A percentile compares a stretch with the other conserved stretches of the same genome.
Evolutionary conservation across 2,797 vertebrate genomes (phyloP).

Genomic region (Meriones psammophilus): DNA sequence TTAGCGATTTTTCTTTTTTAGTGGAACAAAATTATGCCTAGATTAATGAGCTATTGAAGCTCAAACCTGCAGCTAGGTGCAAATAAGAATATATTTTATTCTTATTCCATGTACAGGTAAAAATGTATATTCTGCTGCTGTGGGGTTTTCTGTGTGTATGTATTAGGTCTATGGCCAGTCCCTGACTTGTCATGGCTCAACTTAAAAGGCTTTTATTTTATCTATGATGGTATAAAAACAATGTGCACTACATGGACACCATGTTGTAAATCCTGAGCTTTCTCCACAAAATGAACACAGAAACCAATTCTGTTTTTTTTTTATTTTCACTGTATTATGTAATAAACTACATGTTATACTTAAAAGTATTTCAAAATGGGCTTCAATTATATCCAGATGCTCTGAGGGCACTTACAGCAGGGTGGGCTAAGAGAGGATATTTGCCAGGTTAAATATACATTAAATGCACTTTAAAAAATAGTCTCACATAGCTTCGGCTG

Average conservation of each 20-base stretch:
- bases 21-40: background rate
- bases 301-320: background rate
- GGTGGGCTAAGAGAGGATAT: too few species aligned
- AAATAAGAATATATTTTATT: background rate
- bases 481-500: background rate
- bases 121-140: background rate
- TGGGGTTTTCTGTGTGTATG: background rate
- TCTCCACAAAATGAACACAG: background rate
- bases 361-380: background rate
- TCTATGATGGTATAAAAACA: background rate
- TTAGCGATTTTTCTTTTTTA: background rate
- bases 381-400: background rate
- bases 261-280: background rate
- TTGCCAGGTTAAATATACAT: background rate
- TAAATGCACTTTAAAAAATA: background rate
- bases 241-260: background rate
- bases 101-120: background rate
- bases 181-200: background rate
- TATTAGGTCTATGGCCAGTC: background rate
- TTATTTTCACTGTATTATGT: background rate
- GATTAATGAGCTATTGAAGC: too few species aligned
- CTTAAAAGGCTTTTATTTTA: background rate
- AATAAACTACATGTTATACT: background rate
- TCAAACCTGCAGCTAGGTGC: too few species aligned
- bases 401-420: background rate